Evolutionary conservation across 1,140 invertebrate genomes (phyloP).

Genomic region (Ceratina australensis): DNA sequence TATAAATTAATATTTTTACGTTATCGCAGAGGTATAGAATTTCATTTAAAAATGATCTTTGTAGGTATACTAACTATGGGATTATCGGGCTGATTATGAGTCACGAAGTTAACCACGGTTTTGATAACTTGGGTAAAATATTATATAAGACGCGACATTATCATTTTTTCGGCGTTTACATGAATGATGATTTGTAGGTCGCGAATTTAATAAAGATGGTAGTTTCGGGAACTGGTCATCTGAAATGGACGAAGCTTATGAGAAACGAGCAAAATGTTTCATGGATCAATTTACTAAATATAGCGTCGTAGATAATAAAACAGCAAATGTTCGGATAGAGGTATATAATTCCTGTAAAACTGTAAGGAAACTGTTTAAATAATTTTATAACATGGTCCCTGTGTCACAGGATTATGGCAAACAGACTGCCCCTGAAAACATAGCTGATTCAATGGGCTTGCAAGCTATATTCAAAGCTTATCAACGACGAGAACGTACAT

Average conservation of each 20-base stretch:
- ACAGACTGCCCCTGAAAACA: constrained; percentile 11
- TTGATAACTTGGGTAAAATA: background rate
- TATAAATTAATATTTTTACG: background rate
- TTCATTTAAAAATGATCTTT: background rate
- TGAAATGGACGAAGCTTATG: background rate
- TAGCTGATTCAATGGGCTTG: constrained; percentile 12
- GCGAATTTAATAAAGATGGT: background rate
- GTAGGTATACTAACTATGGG: constrained; percentile 1
- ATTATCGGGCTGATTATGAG: background rate
- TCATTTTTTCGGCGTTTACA: too few relatives aligned
- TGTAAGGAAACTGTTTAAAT: background rate
- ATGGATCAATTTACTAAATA: background rate
- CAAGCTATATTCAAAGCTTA: constrained; percentile 2
- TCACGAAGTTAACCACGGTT: constrained; percentile 6
- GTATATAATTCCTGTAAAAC: background rate
- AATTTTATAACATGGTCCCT: background rate
- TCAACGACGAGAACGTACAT: background rate
- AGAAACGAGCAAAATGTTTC: background rate
- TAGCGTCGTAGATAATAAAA: background rate
- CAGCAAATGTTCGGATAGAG: background rate
- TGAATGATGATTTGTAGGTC: background rate
- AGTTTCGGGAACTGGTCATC: background rate
- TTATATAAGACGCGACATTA: background rate
- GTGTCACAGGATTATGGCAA: constrained; percentile 4
- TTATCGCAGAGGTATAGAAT: too few relatives aligned